Percentiles rank a stretch among this genome's conserved stretches.
Conservation (phyloP, 1,140 invertebrate species). For the Chymomyza costata region DNA sequence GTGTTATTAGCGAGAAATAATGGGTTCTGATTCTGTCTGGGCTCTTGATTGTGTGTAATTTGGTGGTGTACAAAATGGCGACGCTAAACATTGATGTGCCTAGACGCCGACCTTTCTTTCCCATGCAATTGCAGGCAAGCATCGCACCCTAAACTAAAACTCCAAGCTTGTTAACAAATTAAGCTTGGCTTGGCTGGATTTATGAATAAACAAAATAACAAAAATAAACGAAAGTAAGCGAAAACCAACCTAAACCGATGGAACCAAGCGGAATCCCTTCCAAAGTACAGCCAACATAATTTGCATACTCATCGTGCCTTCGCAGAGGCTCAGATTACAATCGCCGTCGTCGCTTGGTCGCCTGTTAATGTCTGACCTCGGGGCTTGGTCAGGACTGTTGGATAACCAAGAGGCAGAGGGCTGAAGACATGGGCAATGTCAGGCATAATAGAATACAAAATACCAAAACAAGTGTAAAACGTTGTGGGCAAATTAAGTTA, state of each 20-base stretch:
- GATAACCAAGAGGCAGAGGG: no score
- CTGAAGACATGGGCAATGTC: neutral
- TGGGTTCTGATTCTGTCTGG: no score
- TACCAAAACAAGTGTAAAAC: constrained; percentile 57
- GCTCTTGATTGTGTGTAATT: no score
- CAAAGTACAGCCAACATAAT: constrained; percentile 13
- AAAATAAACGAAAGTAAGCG: no score
- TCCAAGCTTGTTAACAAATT: constrained; percentile 58
- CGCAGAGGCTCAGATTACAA: constrained; percentile 48
- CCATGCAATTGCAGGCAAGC: neutral
- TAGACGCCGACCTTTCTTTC: no score
- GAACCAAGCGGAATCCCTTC: no score
- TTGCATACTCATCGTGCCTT: constrained; percentile 46
- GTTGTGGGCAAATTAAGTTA: constrained; percentile 65
- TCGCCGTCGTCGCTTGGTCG: constrained; percentile 38
- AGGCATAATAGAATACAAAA: no score
- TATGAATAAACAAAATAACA: no score
- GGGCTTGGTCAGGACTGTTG: constrained; percentile 15
- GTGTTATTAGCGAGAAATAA: neutral
- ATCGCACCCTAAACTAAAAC: constrained; percentile 1
- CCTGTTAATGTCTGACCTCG: constrained; percentile 26
- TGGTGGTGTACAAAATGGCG: no score
- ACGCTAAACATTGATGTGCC: no score
- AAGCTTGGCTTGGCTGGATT: constrained; percentile 2
- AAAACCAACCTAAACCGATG: no score